Percentiles rank a stretch among this genome's conserved stretches.
Evolutionary conservation across 2,113 vertebrate species (phyloP).

Genomic region (Heliornis fulica): DNA sequence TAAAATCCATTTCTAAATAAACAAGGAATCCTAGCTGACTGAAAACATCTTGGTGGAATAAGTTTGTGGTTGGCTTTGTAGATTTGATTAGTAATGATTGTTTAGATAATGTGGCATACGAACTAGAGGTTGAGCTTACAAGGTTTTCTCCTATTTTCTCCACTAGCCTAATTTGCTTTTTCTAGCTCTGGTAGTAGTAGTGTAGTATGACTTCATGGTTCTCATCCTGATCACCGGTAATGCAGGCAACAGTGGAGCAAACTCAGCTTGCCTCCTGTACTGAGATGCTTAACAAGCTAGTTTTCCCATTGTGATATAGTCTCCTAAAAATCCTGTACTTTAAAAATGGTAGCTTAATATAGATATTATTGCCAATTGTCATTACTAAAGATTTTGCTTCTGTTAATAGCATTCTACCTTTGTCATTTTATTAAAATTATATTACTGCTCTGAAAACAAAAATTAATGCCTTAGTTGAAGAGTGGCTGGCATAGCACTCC

Average conservation of each 20-base stretch:
- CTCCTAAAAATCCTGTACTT: neutral
- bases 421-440: conserved; percentile 46
- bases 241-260: neutral
- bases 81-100: neutral
- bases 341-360: conserved; percentile 11
- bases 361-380: neutral
- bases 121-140: neutral
- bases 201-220: neutral
- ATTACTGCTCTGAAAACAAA: conserved; percentile 51
- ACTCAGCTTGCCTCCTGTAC: neutral
- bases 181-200: neutral
- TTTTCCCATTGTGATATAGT: neutral
- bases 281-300: neutral
- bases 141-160: neutral
- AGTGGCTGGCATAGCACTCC: conserved; percentile 18
- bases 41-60: neutral
- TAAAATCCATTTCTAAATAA: neutral
- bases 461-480: conserved; percentile 34
- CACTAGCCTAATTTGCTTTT: neutral
- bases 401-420: conserved; percentile 17
- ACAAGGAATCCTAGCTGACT: neutral
- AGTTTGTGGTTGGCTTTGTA: neutral
- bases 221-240: neutral
- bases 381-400: conserved; percentile 9
- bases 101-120: neutral